Evolutionary conservation across 2,113 vertebrate species (phyloP).

Genomic region (Cryptotis parvus): DNA sequence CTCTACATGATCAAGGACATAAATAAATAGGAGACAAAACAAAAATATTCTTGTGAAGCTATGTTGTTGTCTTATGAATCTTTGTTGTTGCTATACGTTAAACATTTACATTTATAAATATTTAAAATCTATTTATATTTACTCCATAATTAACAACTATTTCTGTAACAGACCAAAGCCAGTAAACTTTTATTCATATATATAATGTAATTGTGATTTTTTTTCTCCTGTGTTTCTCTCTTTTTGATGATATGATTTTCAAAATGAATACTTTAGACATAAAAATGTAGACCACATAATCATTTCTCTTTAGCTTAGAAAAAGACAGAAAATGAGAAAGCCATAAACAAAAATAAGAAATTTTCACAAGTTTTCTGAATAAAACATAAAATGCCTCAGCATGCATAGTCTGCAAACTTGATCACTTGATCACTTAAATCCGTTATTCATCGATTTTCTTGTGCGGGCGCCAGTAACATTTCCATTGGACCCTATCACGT

Average conservation of each 20-base stretch:
- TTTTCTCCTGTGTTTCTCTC: not conserved
- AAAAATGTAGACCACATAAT: conserved; percentile 31
- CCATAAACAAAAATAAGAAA: conserved; percentile 47
- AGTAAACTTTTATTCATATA: conserved; percentile 20
- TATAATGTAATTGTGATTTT: conserved; percentile 9
- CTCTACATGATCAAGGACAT: not conserved
- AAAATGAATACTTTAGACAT: conserved; percentile 52
- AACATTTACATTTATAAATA: not conserved
- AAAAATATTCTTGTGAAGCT: not conserved
- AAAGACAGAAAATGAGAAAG: conserved; percentile 47
- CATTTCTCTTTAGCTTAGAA: conserved; percentile 9
- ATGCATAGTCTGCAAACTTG: not conserved
- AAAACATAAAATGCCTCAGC: conserved; percentile 4
- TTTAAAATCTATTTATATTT: not conserved
- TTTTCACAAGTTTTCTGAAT: conserved; percentile 62
- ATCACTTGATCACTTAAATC: too few species aligned
- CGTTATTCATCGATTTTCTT: too few species aligned
- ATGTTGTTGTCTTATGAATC: not conserved
- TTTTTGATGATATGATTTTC: conserved; percentile 38
- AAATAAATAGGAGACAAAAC: not conserved
- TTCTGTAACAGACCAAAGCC: not conserved
- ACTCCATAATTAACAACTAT: not conserved
- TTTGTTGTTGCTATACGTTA: not conserved
- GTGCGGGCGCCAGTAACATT: too few species aligned
- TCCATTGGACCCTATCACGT: too few species aligned